Conservation (phyloP, 2,888 invertebrate genomes). For the Eucriotettix oculatus region DNA sequence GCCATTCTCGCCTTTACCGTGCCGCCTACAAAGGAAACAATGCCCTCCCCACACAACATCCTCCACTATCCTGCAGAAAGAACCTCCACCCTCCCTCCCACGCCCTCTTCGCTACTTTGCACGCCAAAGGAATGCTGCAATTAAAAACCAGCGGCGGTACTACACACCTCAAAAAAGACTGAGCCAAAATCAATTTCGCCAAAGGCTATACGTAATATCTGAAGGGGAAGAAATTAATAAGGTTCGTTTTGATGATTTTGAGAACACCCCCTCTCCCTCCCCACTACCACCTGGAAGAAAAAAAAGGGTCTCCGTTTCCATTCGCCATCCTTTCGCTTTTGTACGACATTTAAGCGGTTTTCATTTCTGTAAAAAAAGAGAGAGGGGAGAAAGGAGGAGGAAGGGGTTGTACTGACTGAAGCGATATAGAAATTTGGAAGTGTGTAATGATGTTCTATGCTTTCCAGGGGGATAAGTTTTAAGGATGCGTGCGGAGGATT, state of each 20-base stretch:
- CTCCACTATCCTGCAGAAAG: too few relatives aligned
- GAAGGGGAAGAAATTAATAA: slow-evolving; percentile 12
- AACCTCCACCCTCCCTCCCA: too few relatives aligned
- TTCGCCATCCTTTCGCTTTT: too few relatives aligned
- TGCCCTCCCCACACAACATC: too few relatives aligned
- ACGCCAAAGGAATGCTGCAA: background rate
- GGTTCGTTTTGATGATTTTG: slow-evolving; percentile 6
- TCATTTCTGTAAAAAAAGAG: too few relatives aligned
- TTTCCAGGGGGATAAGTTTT: background rate
- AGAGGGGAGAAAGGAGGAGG: too few relatives aligned
- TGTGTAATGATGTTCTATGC: background rate
- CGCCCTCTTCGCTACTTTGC: too few relatives aligned
- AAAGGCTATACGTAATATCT: slow-evolving; percentile 1
- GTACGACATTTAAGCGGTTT: too few relatives aligned
- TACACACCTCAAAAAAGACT: background rate
- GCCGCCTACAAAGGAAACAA: too few relatives aligned
- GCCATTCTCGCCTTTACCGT: too few relatives aligned
- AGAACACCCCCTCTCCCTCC: background rate
- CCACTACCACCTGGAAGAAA: background rate
- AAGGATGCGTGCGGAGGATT: background rate
- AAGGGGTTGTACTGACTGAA: background rate
- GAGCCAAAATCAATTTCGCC: background rate
- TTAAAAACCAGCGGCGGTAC: background rate
- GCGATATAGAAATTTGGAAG: background rate
- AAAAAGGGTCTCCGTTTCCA: too few relatives aligned